Conservation (phyloP, 2,113 vertebrate genomes). For the Phoenicopterus ruber region DNA sequence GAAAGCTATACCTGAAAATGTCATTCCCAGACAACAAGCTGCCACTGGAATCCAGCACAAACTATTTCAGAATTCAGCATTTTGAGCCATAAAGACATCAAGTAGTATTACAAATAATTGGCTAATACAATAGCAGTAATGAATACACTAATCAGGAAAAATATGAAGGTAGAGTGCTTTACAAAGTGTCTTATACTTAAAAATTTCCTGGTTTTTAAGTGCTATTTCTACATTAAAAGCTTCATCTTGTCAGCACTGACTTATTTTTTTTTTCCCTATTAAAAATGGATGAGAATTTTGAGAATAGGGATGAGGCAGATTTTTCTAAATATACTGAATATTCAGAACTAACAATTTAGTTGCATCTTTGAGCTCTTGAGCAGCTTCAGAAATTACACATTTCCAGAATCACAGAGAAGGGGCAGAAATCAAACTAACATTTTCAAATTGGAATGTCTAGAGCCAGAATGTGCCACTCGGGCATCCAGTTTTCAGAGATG, state of each 20-base stretch:
- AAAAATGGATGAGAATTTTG: not conserved
- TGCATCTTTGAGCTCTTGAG: not conserved
- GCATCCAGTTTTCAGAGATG: not conserved
- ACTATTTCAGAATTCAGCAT: not conserved
- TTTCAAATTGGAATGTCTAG: not conserved
- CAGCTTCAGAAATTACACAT: not conserved
- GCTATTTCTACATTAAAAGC: not conserved
- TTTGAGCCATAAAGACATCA: not conserved
- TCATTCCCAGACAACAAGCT: constrained; percentile 1
- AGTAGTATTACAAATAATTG: not conserved
- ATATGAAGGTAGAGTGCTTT: not conserved
- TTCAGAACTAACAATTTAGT: not conserved
- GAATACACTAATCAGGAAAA: not conserved
- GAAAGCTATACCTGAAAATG: constrained; percentile 35
- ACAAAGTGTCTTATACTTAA: not conserved
- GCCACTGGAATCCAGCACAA: not conserved
- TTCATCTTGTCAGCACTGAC: not conserved
- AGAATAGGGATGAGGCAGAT: not conserved
- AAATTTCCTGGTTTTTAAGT: not conserved
- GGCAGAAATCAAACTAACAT: not conserved
- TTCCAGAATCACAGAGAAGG: not conserved
- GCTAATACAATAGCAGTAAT: not conserved
- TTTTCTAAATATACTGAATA: not conserved
- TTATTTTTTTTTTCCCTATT: not conserved
- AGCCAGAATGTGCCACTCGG: not conserved